Evolutionary conservation across 2,888 invertebrate genomes (phyloP), one percentile per base, ranked within the genome.

Genomic region (Drosophila antonietae): DNA sequence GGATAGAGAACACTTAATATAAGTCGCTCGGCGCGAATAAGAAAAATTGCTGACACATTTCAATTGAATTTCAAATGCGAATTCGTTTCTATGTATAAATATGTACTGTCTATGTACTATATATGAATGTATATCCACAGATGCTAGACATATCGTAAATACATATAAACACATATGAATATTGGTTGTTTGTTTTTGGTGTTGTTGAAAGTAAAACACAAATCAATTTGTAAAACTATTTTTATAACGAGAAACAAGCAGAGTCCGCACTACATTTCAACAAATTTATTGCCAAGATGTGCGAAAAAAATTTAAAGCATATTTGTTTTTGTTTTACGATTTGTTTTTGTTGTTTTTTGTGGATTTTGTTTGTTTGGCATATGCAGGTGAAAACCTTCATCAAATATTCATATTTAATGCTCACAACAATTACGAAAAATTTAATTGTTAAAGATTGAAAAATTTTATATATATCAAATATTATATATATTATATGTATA

Each of bases 171-270:
- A 68, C 35, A 51, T 41, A 52, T 47, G 23, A 23, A 20, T 60
- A 28, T n/a, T 5, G 4, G 18, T 39, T 47, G 9, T 52, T 72
- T 44, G 59, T 57, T 57, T n/a, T n/a, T 41, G 23, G 20, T 55
- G 39, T 35, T 69, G 65, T 62, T 69, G 52, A 85, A 83, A 80
- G 70, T 75, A 67, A 74, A 68, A 72, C 69, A 69, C 67, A 83
- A 77, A 78, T 78, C 75, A 78, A 88, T 88, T 89, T 81, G 68
- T 74, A 31, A 65, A 78, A 83, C 88, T 88, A 89, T 85, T 89
- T 84, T 82, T 89, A 76, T 82, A 89, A 55, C 67, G 65, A 68
- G 37, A 69, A 62, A 51, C 33, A 46, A 49, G 66, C 52, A 60
- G 47, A 37, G 47, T 52, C 23, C 47, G 44, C 67, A 83, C 70